Evolutionary conservation across 1,140 invertebrate genomes (phyloP).

Genomic region (Trichonephila clavipes): DNA sequence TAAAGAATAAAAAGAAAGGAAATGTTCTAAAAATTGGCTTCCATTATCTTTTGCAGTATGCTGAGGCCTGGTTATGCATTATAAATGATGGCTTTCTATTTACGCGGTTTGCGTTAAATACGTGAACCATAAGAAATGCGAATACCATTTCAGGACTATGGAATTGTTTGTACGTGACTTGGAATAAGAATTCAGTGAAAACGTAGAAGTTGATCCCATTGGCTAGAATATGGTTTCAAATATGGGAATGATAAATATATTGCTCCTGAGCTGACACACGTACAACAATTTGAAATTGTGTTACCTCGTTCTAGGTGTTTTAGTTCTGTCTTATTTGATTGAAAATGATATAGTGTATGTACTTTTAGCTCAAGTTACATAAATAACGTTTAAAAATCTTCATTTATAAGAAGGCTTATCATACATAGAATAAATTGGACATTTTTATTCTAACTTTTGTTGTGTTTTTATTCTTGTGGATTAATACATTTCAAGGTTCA

Average conservation of each 20-base stretch:
- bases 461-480: too few species aligned
- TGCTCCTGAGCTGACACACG: too few species aligned
- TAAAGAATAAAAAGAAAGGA: not conserved
- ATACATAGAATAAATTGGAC: too few species aligned
- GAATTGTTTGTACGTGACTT: not conserved
- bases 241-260: not conserved
- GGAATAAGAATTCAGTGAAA: not conserved
- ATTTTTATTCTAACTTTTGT: too few species aligned
- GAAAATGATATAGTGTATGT: too few species aligned
- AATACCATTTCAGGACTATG: conserved; percentile 21
- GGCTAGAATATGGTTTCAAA: not conserved
- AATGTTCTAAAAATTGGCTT: not conserved
- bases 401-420: too few species aligned
- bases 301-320: too few species aligned
- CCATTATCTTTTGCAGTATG: not conserved
- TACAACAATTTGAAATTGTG: too few species aligned
- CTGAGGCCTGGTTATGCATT: conserved; percentile 49
- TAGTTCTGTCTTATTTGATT: too few species aligned
- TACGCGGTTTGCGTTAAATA: conserved; percentile 21
- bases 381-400: too few species aligned
- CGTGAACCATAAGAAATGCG: not conserved
- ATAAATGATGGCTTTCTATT: conserved; percentile 58
- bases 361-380: too few species aligned
- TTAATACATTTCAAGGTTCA: too few species aligned
- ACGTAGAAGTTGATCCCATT: not conserved